These are phyloP conservation scores for Sebastes itinus DNA, from an alignment of 2,797 vertebrate species.

Conservation along the genomic window DNA sequence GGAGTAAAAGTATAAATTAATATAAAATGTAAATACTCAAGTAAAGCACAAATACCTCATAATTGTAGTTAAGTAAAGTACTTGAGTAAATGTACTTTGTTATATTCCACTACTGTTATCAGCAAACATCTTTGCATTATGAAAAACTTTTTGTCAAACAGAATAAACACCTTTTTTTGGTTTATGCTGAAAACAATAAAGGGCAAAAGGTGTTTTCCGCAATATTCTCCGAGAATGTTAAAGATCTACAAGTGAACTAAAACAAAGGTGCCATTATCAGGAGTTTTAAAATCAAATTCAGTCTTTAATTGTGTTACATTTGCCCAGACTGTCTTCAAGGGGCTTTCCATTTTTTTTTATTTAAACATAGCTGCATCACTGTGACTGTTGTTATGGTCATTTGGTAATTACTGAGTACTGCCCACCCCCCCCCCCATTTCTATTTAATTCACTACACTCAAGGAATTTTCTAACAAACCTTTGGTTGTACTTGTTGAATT, in stretches of 20 bases:
- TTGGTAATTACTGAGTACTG: constrained; percentile 10
- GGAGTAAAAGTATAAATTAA: no score
- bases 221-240: not conserved
- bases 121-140: not conserved
- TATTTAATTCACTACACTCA: constrained; percentile 2
- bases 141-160: not conserved
- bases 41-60: no score
- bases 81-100: no score
- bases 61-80: no score
- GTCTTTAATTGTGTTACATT: constrained; percentile 23
- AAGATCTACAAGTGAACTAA: not conserved
- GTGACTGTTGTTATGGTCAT: constrained; percentile 2
- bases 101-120: not conserved
- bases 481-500: not conserved
- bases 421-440: not conserved
- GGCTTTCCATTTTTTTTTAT: constrained; percentile 45
- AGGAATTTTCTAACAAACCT: not conserved
- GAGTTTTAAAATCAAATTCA: not conserved
- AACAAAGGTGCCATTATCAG: not conserved
- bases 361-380: constrained; percentile 20
- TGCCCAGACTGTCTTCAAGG: constrained; percentile 17
- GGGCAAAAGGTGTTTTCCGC: not conserved
- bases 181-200: not conserved
- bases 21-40: no score
- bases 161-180: not conserved